phyloP scores from a whole-genome alignment of 2,888 invertebrate genomes.

The Syrphus vitripennis region DNA sequence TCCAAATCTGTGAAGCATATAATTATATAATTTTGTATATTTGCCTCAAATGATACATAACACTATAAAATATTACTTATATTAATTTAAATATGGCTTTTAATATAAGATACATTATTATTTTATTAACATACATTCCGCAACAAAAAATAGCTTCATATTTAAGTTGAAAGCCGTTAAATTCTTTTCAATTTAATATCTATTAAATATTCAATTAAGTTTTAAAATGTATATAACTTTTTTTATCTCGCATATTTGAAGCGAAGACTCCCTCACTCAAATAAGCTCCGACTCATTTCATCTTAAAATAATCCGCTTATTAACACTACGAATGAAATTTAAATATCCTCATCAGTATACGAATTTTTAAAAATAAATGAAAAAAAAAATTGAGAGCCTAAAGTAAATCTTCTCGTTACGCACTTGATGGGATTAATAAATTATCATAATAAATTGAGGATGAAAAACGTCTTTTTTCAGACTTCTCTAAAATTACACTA shows the following conservation, averaged over 20 bases:
- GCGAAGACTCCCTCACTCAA: neutral
- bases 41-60: neutral
- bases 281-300: neutral
- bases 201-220: neutral
- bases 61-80: neutral
- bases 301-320: neutral
- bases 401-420: constrained; percentile 43
- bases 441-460: constrained; percentile 55
- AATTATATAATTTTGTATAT: neutral
- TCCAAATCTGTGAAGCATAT: neutral
- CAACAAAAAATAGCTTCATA: neutral
- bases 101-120: neutral
- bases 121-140: neutral
- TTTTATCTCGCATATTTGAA: neutral
- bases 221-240: neutral
- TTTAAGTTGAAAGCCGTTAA: neutral
- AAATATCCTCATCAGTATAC: neutral
- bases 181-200: neutral
- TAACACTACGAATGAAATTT: neutral
- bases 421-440: constrained; percentile 59
- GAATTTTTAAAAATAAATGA: neutral
- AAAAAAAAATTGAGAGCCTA: neutral
- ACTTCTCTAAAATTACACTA: neutral
- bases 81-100: neutral
- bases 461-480: neutral